Conservation (phyloP, 2,797 vertebrate genomes). For the Pseudochirops corinnae region DNA sequence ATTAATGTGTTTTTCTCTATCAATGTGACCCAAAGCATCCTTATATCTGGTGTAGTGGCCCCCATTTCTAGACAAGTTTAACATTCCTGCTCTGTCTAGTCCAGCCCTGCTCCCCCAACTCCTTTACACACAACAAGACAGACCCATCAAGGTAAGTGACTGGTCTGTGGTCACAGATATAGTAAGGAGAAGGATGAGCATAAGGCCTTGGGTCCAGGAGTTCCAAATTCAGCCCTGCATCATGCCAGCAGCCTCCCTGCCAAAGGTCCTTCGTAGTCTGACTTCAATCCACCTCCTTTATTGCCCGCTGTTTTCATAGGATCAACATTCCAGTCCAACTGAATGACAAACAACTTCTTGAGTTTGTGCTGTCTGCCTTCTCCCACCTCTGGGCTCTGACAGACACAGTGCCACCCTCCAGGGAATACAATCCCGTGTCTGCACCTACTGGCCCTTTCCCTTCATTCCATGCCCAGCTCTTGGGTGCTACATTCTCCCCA, state of each 20-base stretch:
- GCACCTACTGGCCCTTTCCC: background rate
- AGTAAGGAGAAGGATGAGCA: background rate
- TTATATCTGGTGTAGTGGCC: background rate
- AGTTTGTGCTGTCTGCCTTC: background rate
- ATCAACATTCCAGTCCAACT: background rate
- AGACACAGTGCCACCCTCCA: background rate
- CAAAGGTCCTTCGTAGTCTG: background rate
- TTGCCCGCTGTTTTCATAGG: background rate
- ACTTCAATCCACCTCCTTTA: background rate
- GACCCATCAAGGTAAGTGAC: background rate
- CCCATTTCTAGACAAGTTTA: background rate
- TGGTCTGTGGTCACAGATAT: background rate
- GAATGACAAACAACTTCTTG: background rate
- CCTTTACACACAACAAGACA: background rate
- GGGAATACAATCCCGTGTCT: background rate
- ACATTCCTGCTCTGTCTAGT: background rate
- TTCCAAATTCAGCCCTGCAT: background rate
- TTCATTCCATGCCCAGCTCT: background rate
- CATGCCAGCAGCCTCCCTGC: background rate
- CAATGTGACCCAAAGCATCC: background rate
- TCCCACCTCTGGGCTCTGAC: background rate
- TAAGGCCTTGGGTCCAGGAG: background rate
- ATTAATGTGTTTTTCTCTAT: too few species aligned
- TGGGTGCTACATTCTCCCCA: background rate
- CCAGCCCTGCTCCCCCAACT: background rate